Evolutionary conservation across 1,140 invertebrate genomes (phyloP).

Genomic region (Cyphomyrmex costatus): DNA sequence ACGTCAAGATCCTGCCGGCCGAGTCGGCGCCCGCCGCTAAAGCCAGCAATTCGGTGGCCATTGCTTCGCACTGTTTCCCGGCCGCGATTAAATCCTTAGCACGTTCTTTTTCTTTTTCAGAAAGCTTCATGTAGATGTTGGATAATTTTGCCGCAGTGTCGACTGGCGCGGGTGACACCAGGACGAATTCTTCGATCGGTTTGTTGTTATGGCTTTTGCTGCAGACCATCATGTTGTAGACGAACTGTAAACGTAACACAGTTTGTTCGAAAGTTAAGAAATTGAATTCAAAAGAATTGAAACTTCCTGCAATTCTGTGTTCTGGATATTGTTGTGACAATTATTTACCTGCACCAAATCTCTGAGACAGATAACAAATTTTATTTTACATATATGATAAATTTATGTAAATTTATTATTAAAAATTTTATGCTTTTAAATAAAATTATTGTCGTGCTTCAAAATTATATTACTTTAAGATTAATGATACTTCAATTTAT

Average conservation of each 20-base stretch:
- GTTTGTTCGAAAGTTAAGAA: not conserved
- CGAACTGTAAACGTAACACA: slow-evolving; percentile 90
- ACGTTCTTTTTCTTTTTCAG: slow-evolving; percentile 98
- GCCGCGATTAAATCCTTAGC: slow-evolving; percentile 98
- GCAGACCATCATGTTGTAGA: slow-evolving; percentile 99
- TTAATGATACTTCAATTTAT: not conserved
- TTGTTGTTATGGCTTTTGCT: slow-evolving; percentile 98
- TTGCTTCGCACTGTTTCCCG: slow-evolving; percentile 97
- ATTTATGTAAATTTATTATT: not conserved
- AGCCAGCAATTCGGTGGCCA: slow-evolving; percentile 98
- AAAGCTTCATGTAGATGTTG: slow-evolving; percentile 95
- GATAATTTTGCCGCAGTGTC: slow-evolving; percentile 99
- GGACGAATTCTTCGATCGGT: slow-evolving; percentile 98
- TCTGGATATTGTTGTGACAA: not conserved
- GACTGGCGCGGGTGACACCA: slow-evolving; percentile 98
- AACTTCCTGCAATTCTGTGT: not conserved
- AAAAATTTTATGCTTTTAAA: slow-evolving; percentile 1
- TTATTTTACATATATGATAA: not conserved
- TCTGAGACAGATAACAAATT: not conserved
- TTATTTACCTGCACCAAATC: not conserved
- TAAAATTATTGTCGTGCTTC: not conserved
- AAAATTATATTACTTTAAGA: not conserved
- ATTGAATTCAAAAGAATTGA: slow-evolving; percentile 13
- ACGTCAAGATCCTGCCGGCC: slow-evolving; percentile 95
- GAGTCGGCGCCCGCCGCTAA: slow-evolving; percentile 97